These are phyloP conservation scores for Leucopternis melanops DNA, from an alignment of 2,113 vertebrate species.

Conservation along the genomic window DNA sequence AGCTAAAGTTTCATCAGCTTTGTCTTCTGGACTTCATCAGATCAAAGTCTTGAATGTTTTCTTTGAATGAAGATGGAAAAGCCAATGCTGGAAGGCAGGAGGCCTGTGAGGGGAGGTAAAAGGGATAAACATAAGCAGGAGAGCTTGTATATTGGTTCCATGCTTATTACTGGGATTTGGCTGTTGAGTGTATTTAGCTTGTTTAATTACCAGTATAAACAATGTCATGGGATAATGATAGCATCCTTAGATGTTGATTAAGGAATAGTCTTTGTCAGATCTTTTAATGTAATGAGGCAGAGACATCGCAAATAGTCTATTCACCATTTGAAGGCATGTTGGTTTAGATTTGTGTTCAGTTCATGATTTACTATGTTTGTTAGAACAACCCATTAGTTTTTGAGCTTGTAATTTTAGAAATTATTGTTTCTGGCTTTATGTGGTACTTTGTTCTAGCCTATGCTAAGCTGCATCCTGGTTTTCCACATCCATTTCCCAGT, in stretches of 20 bases:
- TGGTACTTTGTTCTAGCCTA: too few species aligned
- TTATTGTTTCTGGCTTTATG: too few species aligned
- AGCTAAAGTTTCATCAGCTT: not conserved
- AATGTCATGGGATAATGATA: not conserved
- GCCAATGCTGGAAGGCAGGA: not conserved
- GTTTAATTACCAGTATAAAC: not conserved
- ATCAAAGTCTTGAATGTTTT: not conserved
- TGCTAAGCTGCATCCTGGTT: too few species aligned
- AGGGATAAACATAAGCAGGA: not conserved
- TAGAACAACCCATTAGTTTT: too few species aligned
- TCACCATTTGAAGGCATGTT: not conserved
- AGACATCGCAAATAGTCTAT: not conserved
- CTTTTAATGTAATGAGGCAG: not conserved
- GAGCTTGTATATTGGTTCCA: not conserved
- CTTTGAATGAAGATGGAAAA: not conserved
- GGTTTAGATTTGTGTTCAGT: too few species aligned
- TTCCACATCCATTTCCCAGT: too few species aligned
- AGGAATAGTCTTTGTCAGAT: not conserved
- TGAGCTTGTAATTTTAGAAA: too few species aligned
- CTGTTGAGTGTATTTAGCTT: not conserved
- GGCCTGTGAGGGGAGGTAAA: not conserved
- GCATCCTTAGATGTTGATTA: not conserved
- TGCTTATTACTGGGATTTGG: not conserved
- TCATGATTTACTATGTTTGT: too few species aligned
- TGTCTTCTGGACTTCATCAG: not conserved